Conservation (phyloP, 2,888 invertebrate species). For the Callyntrura sp. region DNA sequence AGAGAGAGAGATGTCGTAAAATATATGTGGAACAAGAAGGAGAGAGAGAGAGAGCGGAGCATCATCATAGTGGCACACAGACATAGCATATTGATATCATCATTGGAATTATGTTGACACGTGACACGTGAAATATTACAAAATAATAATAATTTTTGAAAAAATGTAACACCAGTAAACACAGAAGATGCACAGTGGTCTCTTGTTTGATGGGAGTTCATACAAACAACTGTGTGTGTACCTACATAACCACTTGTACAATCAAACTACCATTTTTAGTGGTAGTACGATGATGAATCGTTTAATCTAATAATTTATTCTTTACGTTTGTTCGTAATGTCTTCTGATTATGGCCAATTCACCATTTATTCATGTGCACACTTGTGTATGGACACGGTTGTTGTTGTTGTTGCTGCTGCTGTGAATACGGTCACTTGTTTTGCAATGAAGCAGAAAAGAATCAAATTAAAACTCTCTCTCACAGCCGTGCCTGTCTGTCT, state of each 20-base stretch:
- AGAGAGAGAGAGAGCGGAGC: neutral
- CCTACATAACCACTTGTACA: no score
- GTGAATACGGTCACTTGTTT: no score
- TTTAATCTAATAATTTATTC: no score
- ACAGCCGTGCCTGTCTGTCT: neutral
- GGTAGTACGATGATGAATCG: neutral
- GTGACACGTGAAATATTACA: constrained; percentile 12
- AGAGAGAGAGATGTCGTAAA: neutral
- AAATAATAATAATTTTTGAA: neutral
- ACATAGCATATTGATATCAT: neutral
- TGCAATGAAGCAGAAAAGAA: neutral
- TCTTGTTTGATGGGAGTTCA: no score
- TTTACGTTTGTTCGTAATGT: no score
- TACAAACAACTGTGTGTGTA: no score
- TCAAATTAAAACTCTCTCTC: constrained; percentile 7
- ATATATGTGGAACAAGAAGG: neutral
- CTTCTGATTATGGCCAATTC: no score
- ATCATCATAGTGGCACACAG: neutral
- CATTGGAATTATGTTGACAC: neutral
- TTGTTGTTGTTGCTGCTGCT: no score
- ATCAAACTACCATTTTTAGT: constrained; percentile 29
- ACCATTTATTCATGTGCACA: no score
- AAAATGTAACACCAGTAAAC: neutral
- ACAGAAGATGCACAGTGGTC: neutral
- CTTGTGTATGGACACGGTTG: no score